Conservation (phyloP, 1,140 invertebrate species). For the Heterodera schachtii region DNA sequence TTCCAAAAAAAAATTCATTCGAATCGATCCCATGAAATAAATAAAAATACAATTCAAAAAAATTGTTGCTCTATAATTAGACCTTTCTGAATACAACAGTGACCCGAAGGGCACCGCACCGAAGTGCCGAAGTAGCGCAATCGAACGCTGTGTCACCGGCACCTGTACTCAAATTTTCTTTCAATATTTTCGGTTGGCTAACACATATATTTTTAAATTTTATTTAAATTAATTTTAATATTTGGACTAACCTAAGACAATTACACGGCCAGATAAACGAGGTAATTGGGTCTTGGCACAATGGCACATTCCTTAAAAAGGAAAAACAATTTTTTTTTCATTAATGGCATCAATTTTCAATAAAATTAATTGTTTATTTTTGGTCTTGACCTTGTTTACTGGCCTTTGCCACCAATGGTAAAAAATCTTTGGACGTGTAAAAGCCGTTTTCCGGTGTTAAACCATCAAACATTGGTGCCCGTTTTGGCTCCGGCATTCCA, state of each 20-base stretch:
- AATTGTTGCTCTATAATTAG: slow-evolving; percentile 65
- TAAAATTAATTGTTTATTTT: no score
- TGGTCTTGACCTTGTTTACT: slow-evolving; percentile 78
- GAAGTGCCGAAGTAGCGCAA: slow-evolving; percentile 91
- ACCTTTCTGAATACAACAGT: slow-evolving; percentile 86
- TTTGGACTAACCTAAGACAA: slow-evolving; percentile 71
- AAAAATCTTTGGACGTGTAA: slow-evolving; percentile 90
- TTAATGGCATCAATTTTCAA: no score
- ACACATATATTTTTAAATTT: background rate
- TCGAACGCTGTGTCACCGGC: slow-evolving; percentile 98
- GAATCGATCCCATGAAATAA: no score
- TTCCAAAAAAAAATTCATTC: background rate
- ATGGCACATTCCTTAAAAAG: slow-evolving; percentile 75
- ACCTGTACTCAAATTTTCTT: slow-evolving; percentile 71
- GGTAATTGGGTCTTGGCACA: slow-evolving; percentile 77
- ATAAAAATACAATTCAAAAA: background rate
- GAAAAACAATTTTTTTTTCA: background rate
- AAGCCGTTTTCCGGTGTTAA: slow-evolving; percentile 82
- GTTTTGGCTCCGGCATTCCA: slow-evolving; percentile 87
- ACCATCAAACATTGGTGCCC: slow-evolving; percentile 78
- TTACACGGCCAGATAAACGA: slow-evolving; percentile 82
- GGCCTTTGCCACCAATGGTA: slow-evolving; percentile 81
- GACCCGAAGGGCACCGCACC: slow-evolving; percentile 88
- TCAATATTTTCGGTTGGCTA: background rate
- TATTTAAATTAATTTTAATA: background rate